Percentiles rank a stretch among this genome's conserved stretches.
Evolutionary conservation across 2,113 vertebrate genomes (phyloP).

Genomic region (Gasterosteus aculeatus): DNA sequence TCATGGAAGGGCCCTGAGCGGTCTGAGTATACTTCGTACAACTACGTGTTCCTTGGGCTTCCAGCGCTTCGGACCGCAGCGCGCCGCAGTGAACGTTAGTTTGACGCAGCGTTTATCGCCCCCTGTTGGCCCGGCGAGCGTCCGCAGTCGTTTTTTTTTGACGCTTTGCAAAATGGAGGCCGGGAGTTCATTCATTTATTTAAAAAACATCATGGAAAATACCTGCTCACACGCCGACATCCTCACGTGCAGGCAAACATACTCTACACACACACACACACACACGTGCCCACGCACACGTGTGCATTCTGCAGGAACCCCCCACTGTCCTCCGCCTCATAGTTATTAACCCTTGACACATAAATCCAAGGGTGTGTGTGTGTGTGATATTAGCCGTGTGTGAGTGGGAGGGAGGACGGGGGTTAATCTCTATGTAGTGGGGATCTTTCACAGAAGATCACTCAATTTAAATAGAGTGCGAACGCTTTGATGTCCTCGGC

Average conservation of each 20-base stretch:
- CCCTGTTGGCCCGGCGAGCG: neutral
- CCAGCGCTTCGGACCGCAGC: neutral
- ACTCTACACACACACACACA: slow-evolving; percentile 2
- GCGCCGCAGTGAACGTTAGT: no score
- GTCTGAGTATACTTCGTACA: neutral
- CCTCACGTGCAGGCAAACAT: neutral
- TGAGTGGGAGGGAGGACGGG: slow-evolving; percentile 38
- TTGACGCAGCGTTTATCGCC: neutral
- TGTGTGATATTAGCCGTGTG: slow-evolving; percentile 64
- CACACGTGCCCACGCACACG: slow-evolving; percentile 18
- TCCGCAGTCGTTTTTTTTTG: neutral
- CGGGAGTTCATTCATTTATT: no score
- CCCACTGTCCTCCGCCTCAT: slow-evolving; percentile 44
- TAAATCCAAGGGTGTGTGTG: slow-evolving; percentile 64
- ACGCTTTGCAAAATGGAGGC: neutral
- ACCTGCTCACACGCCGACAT: neutral
- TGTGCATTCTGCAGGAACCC: slow-evolving; percentile 13
- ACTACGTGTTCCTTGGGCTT: neutral
- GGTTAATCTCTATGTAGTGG: slow-evolving; percentile 76
- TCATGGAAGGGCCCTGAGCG: neutral
- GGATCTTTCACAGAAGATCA: slow-evolving; percentile 76
- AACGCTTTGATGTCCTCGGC: slow-evolving; percentile 74
- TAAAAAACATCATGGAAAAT: no score
- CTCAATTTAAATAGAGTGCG: slow-evolving; percentile 72
- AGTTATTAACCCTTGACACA: slow-evolving; percentile 76